These are phyloP conservation scores for Pseudococcus longispinus DNA, from an alignment of 2,888 invertebrate species.

Conservation along the genomic window DNA sequence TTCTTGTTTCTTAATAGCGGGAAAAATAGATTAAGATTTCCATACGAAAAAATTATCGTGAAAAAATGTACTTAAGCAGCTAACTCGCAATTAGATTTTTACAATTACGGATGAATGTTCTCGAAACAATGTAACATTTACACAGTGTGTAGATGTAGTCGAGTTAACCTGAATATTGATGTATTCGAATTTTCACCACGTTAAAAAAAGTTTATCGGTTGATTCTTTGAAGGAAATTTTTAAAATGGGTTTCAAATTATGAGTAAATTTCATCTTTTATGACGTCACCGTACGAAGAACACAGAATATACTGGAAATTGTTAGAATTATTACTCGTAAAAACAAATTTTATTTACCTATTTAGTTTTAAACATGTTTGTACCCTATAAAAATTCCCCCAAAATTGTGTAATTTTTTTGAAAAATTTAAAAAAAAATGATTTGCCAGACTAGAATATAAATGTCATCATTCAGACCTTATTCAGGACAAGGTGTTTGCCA, in stretches of 20 bases:
- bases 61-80: neutral
- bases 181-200: neutral
- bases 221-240: neutral
- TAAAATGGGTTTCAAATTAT: neutral
- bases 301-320: too few species aligned
- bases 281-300: too few species aligned
- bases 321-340: too few species aligned
- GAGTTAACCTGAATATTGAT: neutral
- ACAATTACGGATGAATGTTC: neutral
- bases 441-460: too few species aligned
- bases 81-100: neutral
- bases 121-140: neutral
- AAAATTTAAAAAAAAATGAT: too few species aligned
- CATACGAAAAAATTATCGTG: neutral
- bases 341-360: too few species aligned
- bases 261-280: too few species aligned
- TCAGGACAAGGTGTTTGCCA: too few species aligned
- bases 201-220: neutral
- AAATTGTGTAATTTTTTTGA: too few species aligned
- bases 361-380: too few species aligned
- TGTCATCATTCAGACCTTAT: too few species aligned
- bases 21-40: constrained; percentile 13
- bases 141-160: neutral
- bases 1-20: constrained; percentile 2
- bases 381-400: too few species aligned